These are phyloP conservation scores for Pentamera pediparva DNA, from an alignment of 53 echinoderm and acorn worm genomes.

Conservation along the genomic window DNA sequence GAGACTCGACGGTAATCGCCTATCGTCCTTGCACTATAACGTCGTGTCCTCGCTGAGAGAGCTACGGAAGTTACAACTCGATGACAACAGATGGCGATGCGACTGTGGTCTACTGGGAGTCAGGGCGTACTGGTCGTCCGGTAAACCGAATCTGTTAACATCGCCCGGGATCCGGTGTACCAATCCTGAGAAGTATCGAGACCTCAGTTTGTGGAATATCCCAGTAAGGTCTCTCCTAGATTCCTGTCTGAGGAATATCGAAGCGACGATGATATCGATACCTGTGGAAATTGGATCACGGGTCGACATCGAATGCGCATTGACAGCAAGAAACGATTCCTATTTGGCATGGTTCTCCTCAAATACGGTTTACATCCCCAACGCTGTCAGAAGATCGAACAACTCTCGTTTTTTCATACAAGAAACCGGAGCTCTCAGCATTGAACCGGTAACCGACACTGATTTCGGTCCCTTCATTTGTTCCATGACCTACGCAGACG, in stretches of 20 bases:
- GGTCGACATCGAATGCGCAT: background rate
- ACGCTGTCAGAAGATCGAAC: background rate
- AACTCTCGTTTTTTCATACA: background rate
- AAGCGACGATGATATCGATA: background rate
- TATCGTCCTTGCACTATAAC: constrained; percentile 39
- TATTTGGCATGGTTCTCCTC: constrained; percentile 23
- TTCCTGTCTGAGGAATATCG: constrained; percentile 8
- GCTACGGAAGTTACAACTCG: constrained; percentile 42
- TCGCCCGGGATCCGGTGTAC: constrained; percentile 39
- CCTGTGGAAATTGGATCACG: background rate
- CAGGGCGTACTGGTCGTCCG: constrained; percentile 50
- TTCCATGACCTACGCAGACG: constrained; percentile 20
- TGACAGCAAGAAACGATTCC: constrained; percentile 7
- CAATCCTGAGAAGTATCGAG: constrained; percentile 26
- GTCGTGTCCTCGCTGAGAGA: constrained; percentile 22
- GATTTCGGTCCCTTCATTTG: constrained; percentile 25
- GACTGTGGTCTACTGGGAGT: constrained; percentile 63
- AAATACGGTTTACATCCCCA: background rate
- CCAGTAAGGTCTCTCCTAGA: background rate
- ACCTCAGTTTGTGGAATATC: constrained; percentile 43
- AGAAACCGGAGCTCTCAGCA: background rate
- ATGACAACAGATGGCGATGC: constrained; percentile 68
- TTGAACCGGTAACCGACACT: background rate
- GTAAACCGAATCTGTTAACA: constrained; percentile 28
- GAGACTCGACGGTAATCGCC: constrained; percentile 31